Evolutionary conservation across 2,113 vertebrate genomes (phyloP).

Genomic region (Chaetorhynchus papuensis): DNA sequence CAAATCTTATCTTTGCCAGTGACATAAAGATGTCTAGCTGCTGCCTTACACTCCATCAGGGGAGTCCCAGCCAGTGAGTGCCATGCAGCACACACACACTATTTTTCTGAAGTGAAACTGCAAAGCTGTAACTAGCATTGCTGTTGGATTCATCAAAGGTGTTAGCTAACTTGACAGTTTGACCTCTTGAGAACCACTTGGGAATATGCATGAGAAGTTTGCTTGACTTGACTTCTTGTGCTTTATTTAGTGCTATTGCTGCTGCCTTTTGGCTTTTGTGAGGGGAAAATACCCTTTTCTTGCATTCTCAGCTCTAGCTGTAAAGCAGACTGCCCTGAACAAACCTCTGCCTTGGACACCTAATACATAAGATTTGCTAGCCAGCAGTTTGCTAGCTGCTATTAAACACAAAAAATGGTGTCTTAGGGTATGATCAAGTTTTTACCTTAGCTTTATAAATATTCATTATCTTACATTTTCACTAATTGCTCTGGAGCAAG

Average conservation of each 20-base stretch:
- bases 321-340: not conserved
- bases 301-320: not conserved
- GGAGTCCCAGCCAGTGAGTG: not conserved
- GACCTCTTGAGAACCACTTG: not conserved
- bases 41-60: not conserved
- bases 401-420: not conserved
- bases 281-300: not conserved
- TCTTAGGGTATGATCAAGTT: constrained; percentile 10
- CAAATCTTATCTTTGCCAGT: not conserved
- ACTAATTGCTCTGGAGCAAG: constrained; percentile 36
- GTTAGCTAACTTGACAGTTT: not conserved
- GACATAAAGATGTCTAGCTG: not conserved
- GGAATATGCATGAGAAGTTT: not conserved
- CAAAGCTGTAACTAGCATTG: not conserved
- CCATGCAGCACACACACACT: not conserved
- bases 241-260: not conserved
- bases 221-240: not conserved
- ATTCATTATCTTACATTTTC: constrained; percentile 54
- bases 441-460: constrained; percentile 51
- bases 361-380: not conserved
- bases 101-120: not conserved
- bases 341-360: not conserved
- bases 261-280: not conserved
- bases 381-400: not conserved
- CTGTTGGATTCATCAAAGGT: not conserved